phyloP scores from a whole-genome alignment of 1,140 invertebrate species.

The Hestina assimilis region DNA sequence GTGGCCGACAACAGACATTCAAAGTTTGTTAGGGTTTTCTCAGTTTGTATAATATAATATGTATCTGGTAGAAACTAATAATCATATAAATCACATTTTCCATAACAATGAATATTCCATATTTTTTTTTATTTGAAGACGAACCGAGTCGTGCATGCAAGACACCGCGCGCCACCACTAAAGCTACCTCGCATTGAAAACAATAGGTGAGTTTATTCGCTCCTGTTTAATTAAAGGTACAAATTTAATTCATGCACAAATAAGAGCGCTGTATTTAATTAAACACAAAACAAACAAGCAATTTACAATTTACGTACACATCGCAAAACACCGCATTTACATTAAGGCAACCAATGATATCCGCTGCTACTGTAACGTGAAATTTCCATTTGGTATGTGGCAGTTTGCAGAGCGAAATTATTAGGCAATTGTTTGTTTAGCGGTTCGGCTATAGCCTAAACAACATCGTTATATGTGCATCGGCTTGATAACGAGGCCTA shows the following conservation, averaged over 20 bases:
- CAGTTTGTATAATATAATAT: too few species aligned
- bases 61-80: too few species aligned
- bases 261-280: slow-evolving; percentile 30
- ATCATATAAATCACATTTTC: too few species aligned
- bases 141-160: slow-evolving; percentile 7
- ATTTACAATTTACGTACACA: slow-evolving; percentile 38
- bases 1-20: too few species aligned
- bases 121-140: not conserved
- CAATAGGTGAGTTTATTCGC: slow-evolving; percentile 13
- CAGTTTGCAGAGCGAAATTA: slow-evolving; percentile 62
- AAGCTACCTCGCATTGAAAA: slow-evolving; percentile 3
- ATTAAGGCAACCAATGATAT: slow-evolving; percentile 55
- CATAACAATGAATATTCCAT: too few species aligned
- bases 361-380: slow-evolving; percentile 42
- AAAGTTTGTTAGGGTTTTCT: too few species aligned
- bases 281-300: slow-evolving; percentile 40
- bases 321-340: slow-evolving; percentile 47
- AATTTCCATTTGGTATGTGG: slow-evolving; percentile 63
- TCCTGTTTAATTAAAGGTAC: slow-evolving; percentile 34
- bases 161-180: not conserved
- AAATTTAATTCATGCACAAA: slow-evolving; percentile 39
- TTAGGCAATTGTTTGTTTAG: slow-evolving; percentile 65
- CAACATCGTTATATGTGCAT: slow-evolving; percentile 51
- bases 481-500: slow-evolving; percentile 44
- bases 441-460: slow-evolving; percentile 44